Conservation (phyloP, 2,888 invertebrate species). For the Amphiduros pacificus region DNA sequence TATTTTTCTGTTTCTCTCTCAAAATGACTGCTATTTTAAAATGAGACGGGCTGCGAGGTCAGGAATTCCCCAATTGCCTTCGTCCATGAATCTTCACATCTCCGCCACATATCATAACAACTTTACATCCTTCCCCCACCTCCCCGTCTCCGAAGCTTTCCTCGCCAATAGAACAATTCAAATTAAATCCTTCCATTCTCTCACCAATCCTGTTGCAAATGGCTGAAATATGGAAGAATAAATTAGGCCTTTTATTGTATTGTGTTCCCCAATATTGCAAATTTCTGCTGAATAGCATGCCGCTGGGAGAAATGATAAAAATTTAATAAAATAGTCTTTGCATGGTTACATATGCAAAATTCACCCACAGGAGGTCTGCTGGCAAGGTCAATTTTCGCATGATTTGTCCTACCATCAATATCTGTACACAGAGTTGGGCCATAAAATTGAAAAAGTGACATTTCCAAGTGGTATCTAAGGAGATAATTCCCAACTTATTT, state of each 20-base stretch:
- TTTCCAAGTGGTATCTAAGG: conserved; percentile 14
- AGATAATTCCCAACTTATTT: conserved; percentile 14
- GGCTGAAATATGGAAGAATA: conserved; percentile 2
- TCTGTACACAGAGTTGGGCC: conserved; percentile 3
- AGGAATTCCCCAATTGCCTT: too few relatives aligned
- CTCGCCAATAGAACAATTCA: conserved; percentile 4
- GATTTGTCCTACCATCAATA: conserved; percentile 8
- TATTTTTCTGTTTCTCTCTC: not conserved
- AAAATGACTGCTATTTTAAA: conserved; percentile 1
- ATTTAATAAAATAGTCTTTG: conserved; percentile 1
- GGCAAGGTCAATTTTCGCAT: not conserved
- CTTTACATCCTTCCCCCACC: too few relatives aligned
- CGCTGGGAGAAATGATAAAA: not conserved
- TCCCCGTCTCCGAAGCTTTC: too few relatives aligned
- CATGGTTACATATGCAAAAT: conserved; percentile 10
- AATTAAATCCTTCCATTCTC: conserved; percentile 7
- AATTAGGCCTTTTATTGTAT: not conserved
- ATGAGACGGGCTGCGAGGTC: too few relatives aligned
- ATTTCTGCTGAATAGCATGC: not conserved
- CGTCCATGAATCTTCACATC: too few relatives aligned
- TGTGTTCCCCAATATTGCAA: not conserved
- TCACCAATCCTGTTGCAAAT: too few relatives aligned
- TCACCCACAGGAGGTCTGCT: conserved; percentile 6
- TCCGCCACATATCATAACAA: too few relatives aligned
- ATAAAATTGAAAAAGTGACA: conserved; percentile 18